Evolutionary conservation across 1,140 invertebrate species (phyloP).

Genomic region (Nomia melanderi): DNA sequence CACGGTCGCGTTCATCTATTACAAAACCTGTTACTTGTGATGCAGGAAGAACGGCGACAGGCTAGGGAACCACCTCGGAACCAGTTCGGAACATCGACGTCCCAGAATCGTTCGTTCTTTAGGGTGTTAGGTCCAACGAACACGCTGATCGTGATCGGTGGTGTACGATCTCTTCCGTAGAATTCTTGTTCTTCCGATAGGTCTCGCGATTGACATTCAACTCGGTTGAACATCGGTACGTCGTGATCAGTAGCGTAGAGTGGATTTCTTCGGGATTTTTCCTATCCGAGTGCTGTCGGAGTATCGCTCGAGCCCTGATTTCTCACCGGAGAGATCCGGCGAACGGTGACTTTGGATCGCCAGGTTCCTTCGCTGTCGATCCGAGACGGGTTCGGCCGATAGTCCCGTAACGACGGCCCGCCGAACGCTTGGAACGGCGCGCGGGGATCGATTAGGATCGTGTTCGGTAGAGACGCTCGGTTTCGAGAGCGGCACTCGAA

Average conservation of each 20-base stretch:
- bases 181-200: conserved; percentile 6
- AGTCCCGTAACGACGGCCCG: too few relatives aligned
- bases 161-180: neutral
- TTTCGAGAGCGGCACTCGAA: conserved; percentile 21
- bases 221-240: neutral
- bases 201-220: neutral
- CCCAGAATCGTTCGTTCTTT: conserved; percentile 26
- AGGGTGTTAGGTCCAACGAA: conserved; percentile 3
- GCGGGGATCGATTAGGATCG: too few relatives aligned
- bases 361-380: neutral
- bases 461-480: too few relatives aligned
- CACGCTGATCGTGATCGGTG: neutral
- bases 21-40: conserved; percentile 81
- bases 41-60: conserved; percentile 43
- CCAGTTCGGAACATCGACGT: too few relatives aligned
- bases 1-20: conserved; percentile 78
- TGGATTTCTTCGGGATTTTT: too few relatives aligned
- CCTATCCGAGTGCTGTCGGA: too few relatives aligned
- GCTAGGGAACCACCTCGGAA: too few relatives aligned
- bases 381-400: neutral
- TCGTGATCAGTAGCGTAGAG: neutral
- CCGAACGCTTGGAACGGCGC: too few relatives aligned
- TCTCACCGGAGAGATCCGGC: conserved; percentile 2
- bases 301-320: neutral
- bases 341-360: neutral